A percentile compares a stretch with the other conserved stretches of the same genome.
Conservation (phyloP, 2,888 invertebrate genomes). For the Ectobius pallidus region DNA sequence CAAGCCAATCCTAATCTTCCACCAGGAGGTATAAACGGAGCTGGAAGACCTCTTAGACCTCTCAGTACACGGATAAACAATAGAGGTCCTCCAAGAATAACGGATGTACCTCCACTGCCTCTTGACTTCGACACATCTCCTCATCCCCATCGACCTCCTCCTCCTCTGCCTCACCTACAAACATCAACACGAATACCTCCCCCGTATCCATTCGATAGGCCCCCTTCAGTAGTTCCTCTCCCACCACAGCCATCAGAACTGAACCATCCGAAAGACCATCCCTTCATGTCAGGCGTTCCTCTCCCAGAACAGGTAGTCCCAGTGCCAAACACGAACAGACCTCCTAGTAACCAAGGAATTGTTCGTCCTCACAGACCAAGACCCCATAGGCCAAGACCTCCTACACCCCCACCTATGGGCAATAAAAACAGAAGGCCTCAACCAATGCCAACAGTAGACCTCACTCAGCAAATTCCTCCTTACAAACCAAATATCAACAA, state of each 20-base stretch:
- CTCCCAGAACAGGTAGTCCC: conserved; percentile 77
- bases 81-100: conserved; percentile 85
- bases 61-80: conserved; percentile 84
- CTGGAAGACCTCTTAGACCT: conserved; percentile 69
- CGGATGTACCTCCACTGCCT: conserved; percentile 73
- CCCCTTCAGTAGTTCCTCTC: conserved; percentile 54
- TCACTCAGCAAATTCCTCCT: conserved; percentile 59
- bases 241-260: conserved; percentile 59
- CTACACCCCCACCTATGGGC: conserved; percentile 47
- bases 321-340: conserved; percentile 49
- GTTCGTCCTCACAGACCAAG: conserved; percentile 21
- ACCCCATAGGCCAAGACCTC: conserved; percentile 4
- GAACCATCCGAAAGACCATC: conserved; percentile 57
- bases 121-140: conserved; percentile 67
- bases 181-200: conserved; percentile 58
- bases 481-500: conserved; percentile 59
- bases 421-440: conserved; percentile 56
- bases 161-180: conserved; percentile 53
- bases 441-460: conserved; percentile 59
- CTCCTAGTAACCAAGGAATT: not conserved
- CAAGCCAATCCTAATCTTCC: conserved; percentile 70
- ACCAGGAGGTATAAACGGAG: conserved; percentile 46
- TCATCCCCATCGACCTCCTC: conserved; percentile 45
- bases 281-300: conserved; percentile 71
- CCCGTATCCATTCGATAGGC: conserved; percentile 73